Evolutionary conservation across 37 sponge, comb jelly and placozoan species (phyloP).

Genomic region (Diacarnus erythraeanus): DNA sequence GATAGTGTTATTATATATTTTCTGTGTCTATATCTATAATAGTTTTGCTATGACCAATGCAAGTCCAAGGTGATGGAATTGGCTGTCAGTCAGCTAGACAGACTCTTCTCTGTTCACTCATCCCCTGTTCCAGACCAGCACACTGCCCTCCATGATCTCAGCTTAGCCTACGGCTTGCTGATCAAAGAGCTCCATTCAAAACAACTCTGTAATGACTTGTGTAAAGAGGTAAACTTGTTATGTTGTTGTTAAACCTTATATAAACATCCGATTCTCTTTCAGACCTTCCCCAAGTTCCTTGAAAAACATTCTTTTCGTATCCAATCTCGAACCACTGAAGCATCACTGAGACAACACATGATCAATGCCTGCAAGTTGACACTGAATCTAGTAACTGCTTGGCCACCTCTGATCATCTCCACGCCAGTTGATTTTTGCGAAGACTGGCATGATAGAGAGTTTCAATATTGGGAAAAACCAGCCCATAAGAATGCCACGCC

Average conservation of each 20-base stretch:
- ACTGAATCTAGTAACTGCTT: conserved; percentile 19
- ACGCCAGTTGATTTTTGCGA: conserved; percentile 32
- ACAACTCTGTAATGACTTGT: conserved; percentile 8
- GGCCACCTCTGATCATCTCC: conserved; percentile 40
- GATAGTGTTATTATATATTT: no score
- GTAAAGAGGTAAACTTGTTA: conserved; percentile 17
- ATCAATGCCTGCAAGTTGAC: conserved; percentile 30
- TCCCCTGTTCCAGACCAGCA: not conserved
- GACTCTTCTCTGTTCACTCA: conserved; percentile 6
- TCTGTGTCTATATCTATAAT: not conserved
- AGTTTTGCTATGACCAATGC: conserved; percentile 32
- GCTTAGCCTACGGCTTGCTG: conserved; percentile 44
- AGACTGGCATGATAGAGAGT: conserved; percentile 59
- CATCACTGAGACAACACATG: conserved; percentile 30
- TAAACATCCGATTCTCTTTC: not conserved
- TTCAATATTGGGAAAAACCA: conserved; percentile 47
- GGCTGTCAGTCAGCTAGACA: not conserved
- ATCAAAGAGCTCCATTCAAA: conserved; percentile 12
- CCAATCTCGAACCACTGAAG: not conserved
- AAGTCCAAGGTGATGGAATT: conserved; percentile 16
- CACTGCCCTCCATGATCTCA: conserved; percentile 17
- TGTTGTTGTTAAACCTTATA: no score
- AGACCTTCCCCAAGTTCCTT: conserved; percentile 33
- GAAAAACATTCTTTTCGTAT: conserved; percentile 14
- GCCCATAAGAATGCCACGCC: not conserved